phyloP scores from a whole-genome alignment of 2,888 invertebrate genomes.

The Scaptomyza parva region DNA sequence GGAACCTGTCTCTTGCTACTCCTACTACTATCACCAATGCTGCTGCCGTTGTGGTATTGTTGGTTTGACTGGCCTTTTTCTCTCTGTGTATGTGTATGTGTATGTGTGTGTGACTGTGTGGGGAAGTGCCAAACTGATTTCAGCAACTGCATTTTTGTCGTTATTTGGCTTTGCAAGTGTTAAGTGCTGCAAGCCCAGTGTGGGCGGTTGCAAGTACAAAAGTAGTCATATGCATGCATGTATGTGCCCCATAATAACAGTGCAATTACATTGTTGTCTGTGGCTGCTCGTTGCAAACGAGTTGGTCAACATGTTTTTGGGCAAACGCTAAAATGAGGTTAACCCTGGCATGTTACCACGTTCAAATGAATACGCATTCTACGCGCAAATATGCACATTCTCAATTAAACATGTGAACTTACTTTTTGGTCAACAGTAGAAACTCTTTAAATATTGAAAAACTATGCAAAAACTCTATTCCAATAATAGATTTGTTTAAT shows the following conservation, averaged over 20 bases:
- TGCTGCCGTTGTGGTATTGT: conserved; percentile 36
- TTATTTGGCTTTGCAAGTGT: conserved; percentile 65
- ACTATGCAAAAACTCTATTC: neutral
- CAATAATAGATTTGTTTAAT: too few relatives aligned
- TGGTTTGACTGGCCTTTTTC: conserved; percentile 28
- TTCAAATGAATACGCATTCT: conserved; percentile 21
- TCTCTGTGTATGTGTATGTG: conserved; percentile 25
- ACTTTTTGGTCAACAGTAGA: neutral
- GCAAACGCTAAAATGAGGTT: conserved; percentile 34
- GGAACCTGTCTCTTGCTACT: neutral
- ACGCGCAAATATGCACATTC: conserved; percentile 2
- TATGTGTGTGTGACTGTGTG: conserved; percentile 33
- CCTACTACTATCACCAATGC: neutral
- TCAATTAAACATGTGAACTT: neutral
- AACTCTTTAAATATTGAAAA: neutral
- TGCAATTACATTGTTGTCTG: conserved; percentile 74
- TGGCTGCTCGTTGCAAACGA: conserved; percentile 66
- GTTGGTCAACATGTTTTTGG: conserved; percentile 71
- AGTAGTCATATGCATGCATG: conserved; percentile 23
- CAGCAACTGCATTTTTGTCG: conserved; percentile 54
- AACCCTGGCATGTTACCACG: conserved; percentile 25
- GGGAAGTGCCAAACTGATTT: conserved; percentile 71
- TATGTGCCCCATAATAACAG: conserved; percentile 51
- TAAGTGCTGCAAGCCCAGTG: conserved; percentile 37
- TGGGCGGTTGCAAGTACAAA: conserved; percentile 1